Evolutionary conservation across 30 jellyfish, hydroid and myxozoan genomes (phyloP).

Genomic region (Cassiopea xamachana): DNA sequence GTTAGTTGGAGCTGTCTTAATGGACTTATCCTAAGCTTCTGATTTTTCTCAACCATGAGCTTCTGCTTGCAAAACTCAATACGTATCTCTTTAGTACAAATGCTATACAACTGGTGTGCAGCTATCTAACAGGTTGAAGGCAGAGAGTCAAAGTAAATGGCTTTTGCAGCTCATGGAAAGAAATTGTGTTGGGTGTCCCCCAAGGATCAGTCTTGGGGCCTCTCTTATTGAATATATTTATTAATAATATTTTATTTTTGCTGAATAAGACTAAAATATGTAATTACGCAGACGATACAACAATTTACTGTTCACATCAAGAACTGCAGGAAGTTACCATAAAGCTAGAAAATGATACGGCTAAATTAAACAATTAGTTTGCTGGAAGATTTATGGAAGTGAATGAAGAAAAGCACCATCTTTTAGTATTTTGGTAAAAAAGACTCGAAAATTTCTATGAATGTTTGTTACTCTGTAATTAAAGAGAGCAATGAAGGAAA

Average conservation of each 20-base stretch:
- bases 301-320: conserved; percentile 10
- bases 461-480: neutral
- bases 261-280: conserved; percentile 14
- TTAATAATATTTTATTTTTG: conserved; percentile 10
- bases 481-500: conserved; percentile 27
- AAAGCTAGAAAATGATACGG: conserved; percentile 41
- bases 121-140: conserved; percentile 70
- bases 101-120: conserved; percentile 43
- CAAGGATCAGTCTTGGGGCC: conserved; percentile 40
- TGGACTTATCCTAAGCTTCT: conserved; percentile 25
- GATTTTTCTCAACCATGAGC: conserved; percentile 32
- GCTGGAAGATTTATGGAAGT: conserved; percentile 18
- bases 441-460: conserved; percentile 10
- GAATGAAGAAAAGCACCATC: conserved; percentile 62
- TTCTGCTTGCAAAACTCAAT: conserved; percentile 48
- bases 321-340: conserved; percentile 43
- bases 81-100: conserved; percentile 45
- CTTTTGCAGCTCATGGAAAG: conserved; percentile 1
- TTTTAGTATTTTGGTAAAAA: conserved; percentile 39
- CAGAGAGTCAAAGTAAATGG: conserved; percentile 45
- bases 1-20: conserved; percentile 47
- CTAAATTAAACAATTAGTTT: conserved; percentile 32
- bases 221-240: neutral
- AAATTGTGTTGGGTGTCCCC: conserved; percentile 6
- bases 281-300: conserved; percentile 7